These are phyloP conservation scores for Dendrocincla tyrannina DNA, from an alignment of 2,797 vertebrate genomes.

Conservation along the genomic window DNA sequence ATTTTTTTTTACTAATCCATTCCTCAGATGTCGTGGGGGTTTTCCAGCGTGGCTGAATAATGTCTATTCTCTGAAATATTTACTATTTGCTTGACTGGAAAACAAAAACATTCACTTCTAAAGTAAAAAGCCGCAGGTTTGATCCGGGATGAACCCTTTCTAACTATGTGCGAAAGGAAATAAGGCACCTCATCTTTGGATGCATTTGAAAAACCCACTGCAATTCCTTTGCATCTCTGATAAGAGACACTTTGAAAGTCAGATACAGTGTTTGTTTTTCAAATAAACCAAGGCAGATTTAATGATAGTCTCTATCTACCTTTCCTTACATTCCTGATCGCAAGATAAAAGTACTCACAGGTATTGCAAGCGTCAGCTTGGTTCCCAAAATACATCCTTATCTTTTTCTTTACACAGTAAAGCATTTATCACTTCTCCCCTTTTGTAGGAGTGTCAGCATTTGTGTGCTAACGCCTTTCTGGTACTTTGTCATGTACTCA, in stretches of 20 bases:
- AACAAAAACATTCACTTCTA: background rate
- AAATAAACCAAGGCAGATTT: background rate
- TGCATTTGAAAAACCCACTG: background rate
- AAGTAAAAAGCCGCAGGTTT: background rate
- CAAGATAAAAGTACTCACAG: background rate
- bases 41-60: background rate
- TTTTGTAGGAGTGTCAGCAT: background rate
- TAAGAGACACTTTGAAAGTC: background rate
- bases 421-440: constrained; percentile 15
- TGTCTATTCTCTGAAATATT: background rate
- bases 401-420: background rate
- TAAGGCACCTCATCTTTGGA: background rate
- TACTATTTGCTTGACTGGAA: background rate
- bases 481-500: background rate
- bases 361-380: background rate
- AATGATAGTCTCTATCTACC: background rate
- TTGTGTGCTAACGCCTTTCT: background rate
- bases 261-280: background rate
- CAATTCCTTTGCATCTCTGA: background rate
- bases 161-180: background rate
- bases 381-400: constrained; percentile 14
- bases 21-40: background rate
- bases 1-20: background rate
- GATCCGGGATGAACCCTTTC: background rate
- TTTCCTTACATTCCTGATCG: background rate